These are phyloP conservation scores for Poicephalus gulielmi DNA, from an alignment of 2,113 vertebrate genomes.

Conservation along the genomic window DNA sequence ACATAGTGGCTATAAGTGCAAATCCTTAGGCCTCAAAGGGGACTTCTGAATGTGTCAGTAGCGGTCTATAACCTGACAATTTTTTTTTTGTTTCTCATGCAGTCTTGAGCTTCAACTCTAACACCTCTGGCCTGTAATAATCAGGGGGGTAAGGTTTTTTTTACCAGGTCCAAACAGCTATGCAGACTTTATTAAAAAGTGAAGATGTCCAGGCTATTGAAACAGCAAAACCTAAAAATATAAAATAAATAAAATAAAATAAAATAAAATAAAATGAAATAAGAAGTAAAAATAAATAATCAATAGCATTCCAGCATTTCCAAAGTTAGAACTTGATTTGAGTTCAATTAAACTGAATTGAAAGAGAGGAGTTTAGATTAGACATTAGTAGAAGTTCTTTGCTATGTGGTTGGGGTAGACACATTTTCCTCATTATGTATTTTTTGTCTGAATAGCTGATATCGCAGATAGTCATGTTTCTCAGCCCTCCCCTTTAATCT, in stretches of 20 bases:
- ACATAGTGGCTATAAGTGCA: rapidly evolving
- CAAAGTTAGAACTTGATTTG: not conserved
- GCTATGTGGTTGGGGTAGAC: not conserved
- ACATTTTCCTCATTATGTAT: rapidly evolving
- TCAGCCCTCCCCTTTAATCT: not conserved
- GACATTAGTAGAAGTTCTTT: not conserved
- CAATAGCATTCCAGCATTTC: not conserved
- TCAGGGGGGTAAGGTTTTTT: rapidly evolving
- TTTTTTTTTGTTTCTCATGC: not conserved
- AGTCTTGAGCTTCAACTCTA: not conserved
- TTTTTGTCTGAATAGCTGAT: not conserved
- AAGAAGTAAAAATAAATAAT: not conserved
- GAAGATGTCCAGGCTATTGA: not conserved
- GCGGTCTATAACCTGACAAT: not conserved
- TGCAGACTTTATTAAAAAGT: not conserved
- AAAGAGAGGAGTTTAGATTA: not conserved
- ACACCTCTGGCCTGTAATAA: not conserved
- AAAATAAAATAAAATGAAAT: not conserved
- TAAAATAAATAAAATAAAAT: no score
- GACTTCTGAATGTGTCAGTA: not conserved
- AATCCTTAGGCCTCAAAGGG: not conserved
- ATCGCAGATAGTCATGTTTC: not conserved
- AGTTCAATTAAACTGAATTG: not conserved
- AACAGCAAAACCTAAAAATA: not conserved
- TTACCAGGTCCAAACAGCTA: not conserved